Percentiles rank a stretch among this genome's conserved stretches.
These are phyloP conservation scores for Stenotaenia linearis DNA, from an alignment of 2,888 invertebrate species.

Conservation along the genomic window DNA sequence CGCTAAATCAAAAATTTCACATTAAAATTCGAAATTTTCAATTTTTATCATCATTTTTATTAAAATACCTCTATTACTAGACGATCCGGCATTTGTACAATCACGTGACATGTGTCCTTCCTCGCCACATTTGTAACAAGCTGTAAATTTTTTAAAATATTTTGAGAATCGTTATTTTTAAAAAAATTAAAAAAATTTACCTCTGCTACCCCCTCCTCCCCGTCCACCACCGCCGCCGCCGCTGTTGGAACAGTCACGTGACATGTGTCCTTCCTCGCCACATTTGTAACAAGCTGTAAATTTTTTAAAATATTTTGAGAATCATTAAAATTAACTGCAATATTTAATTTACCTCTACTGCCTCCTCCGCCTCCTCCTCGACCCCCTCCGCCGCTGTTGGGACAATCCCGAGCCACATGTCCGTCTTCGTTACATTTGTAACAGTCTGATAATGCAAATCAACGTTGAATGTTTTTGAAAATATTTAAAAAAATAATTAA, in stretches of 20 bases:
- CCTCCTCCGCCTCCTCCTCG: too few relatives aligned
- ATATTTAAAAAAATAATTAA: neutral
- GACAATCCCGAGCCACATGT: constrained; percentile 38
- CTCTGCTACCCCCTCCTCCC: constrained; percentile 43
- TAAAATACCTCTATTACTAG: constrained; percentile 42
- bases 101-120: constrained; percentile 40
- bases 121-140: constrained; percentile 40
- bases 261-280: too few relatives aligned
- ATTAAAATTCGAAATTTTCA: neutral
- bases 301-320: too few relatives aligned
- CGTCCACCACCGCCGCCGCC: neutral
- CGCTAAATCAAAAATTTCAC: too few relatives aligned
- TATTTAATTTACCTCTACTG: too few relatives aligned
- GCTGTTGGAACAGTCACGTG: too few relatives aligned
- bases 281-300: too few relatives aligned
- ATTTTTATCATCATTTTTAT: neutral
- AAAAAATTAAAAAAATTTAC: constrained; percentile 44
- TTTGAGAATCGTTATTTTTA: neutral
- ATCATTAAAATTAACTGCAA: too few relatives aligned
- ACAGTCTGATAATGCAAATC: neutral
- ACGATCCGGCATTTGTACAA: constrained; percentile 36
- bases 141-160: neutral
- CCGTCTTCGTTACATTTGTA: constrained; percentile 37
- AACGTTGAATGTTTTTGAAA: neutral
- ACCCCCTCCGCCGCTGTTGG: too few relatives aligned